Base-by-base conservation (phyloP, 2,888 invertebrate genomes). In the Candidula unifasciata region DNA sequence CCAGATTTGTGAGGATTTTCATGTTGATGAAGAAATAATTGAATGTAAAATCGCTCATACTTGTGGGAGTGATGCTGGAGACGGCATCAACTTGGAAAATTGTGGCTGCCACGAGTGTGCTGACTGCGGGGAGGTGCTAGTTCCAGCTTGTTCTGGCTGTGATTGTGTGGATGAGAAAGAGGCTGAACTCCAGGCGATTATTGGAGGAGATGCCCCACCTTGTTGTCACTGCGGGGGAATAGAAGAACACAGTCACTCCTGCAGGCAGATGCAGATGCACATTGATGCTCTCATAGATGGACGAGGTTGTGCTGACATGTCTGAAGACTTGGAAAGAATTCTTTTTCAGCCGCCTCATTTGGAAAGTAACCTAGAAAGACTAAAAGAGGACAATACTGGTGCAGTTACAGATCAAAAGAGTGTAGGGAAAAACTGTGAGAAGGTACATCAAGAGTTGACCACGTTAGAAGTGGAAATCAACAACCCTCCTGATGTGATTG, bases 301-400 rank as follows among this genome's bases (percentile, higher is more conserved):
- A 0, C 69, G 89, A 27, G 84, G 86, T 27, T 85, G 83, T 71
- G 79, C 83, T 5, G 84, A 86, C 24, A 77, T 89, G 74, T 79
- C 89, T 1, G 82, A 85, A 21, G 88, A 88, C 68, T 82, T 91
- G 81, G 91, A 91, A 74, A 86, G 90, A 52, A 85, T 91, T 24
- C 88, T 91, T 24, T 91, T 91, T 82, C 90, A 88, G 60, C 91
- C 91, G 60, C 91, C 91, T n/a, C 91, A 91, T 85, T 87, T 91
- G 16, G 91, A 91, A 77, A 87, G 86, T 60, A 80, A 69, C 44
- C 74, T 79, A n/a, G 82, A 82, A 33, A 77, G 64, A 27, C 1
- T 83, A 78, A 78, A 78, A 52, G 21, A 13, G 16, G 24, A 80
- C 37, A 69, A 60, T 30, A 60, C n/a, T 16, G 60, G 52, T 10